phyloP scores from a whole-genome alignment of 2,888 invertebrate species.

The Latrodectus hesperus region DNA sequence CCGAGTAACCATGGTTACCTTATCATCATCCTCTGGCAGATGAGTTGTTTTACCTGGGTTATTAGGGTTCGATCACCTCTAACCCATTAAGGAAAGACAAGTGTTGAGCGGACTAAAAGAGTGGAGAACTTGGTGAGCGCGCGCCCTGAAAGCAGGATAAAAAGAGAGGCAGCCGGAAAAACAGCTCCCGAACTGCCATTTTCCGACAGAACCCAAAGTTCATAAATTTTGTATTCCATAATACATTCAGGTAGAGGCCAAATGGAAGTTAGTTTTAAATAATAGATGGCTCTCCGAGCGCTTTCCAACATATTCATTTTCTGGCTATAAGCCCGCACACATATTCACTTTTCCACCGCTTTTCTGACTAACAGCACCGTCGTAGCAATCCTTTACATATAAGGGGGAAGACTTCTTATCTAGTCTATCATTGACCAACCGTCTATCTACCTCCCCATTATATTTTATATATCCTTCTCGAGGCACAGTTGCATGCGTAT shows the following conservation, averaged over 20 bases:
- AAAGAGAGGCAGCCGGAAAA: constrained; percentile 28
- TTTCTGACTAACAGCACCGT: constrained; percentile 50
- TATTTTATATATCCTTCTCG: constrained; percentile 49
- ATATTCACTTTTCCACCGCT: constrained; percentile 57
- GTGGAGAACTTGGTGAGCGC: not conserved
- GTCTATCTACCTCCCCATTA: constrained; percentile 53
- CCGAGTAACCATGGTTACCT: constrained; percentile 49
- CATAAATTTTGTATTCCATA: constrained; percentile 68
- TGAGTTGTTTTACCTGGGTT: constrained; percentile 30
- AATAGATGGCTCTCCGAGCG: constrained; percentile 63
- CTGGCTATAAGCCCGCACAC: constrained; percentile 57
- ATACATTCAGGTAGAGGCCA: constrained; percentile 56
- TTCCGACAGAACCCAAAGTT: constrained; percentile 38
- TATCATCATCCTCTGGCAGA: constrained; percentile 30
- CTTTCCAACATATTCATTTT: constrained; percentile 66
- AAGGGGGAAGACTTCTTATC: constrained; percentile 23
- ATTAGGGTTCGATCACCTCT: constrained; percentile 44
- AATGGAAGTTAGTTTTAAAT: constrained; percentile 68
- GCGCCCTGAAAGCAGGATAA: not conserved
- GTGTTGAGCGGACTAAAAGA: constrained; percentile 54
- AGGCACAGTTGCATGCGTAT: constrained; percentile 21
- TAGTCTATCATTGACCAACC: constrained; percentile 62
- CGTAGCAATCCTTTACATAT: constrained; percentile 18
- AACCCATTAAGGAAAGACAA: constrained; percentile 65
- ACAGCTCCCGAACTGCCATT: constrained; percentile 49